phyloP scores from a whole-genome alignment of 1,140 invertebrate genomes.

The Scaptomyza pallida region DNA sequence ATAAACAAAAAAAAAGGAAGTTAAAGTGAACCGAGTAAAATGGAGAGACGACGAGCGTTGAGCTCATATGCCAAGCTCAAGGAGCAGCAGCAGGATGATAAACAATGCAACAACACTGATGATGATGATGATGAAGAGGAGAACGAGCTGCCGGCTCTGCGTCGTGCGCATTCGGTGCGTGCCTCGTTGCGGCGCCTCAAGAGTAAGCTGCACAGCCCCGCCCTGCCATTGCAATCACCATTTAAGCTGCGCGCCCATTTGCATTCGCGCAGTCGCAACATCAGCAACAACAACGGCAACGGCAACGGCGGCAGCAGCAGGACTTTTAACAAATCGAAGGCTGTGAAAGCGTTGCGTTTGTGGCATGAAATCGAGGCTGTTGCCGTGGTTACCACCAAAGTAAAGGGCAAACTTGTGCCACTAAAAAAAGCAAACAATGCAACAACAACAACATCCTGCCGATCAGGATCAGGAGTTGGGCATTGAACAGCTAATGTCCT shows the following conservation, averaged over 20 bases:
- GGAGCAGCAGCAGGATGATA: constrained; percentile 41
- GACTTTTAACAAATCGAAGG: constrained; percentile 56
- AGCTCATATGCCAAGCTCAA: constrained; percentile 68
- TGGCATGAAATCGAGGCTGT: constrained; percentile 65
- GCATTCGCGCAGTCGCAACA: constrained; percentile 59
- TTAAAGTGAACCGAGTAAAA: constrained; percentile 28
- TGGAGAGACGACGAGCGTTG: constrained; percentile 73
- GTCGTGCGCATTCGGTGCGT: constrained; percentile 89
- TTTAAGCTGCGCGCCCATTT: constrained; percentile 76
- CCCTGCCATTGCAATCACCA: constrained; percentile 64
- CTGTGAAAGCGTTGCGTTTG: constrained; percentile 54
- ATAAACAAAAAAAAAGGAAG: constrained; percentile 20
- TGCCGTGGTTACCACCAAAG: constrained; percentile 61
- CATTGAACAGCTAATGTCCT: constrained; percentile 71
- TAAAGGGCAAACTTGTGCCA: constrained; percentile 63
- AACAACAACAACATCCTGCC: constrained; percentile 1
- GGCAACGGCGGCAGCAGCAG: not conserved
- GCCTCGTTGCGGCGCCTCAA: constrained; percentile 88
- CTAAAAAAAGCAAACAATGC: constrained; percentile 36
- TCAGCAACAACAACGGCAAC: constrained; percentile 13
- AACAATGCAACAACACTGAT: constrained; percentile 71
- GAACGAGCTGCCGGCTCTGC: constrained; percentile 83
- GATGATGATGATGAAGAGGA: constrained; percentile 25
- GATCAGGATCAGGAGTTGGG: constrained; percentile 47
- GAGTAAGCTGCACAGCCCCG: constrained; percentile 72